Evolutionary conservation across 2,888 invertebrate genomes (phyloP).

Genomic region (Drosophila hamatofila): DNA sequence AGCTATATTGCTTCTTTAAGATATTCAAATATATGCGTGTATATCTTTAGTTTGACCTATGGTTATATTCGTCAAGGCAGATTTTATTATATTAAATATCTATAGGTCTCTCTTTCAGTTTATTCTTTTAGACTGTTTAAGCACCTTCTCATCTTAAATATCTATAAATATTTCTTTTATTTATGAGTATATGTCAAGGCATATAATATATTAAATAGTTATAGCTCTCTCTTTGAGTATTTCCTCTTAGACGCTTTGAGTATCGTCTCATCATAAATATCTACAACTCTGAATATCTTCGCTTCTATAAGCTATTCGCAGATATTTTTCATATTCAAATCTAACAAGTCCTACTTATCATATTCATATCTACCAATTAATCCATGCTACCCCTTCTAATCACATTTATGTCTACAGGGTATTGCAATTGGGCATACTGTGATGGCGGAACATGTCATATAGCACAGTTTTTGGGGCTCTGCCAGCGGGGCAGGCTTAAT

Average conservation of each 20-base stretch:
- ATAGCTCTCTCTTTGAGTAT: too few relatives aligned
- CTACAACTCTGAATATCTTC: not conserved
- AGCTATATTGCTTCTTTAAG: too few relatives aligned
- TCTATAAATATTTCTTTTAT: too few relatives aligned
- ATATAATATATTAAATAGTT: too few relatives aligned
- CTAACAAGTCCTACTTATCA: not conserved
- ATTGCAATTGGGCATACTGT: slow-evolving; percentile 15
- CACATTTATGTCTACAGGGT: slow-evolving; percentile 9
- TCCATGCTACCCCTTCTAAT: not conserved
- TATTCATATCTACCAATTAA: not conserved
- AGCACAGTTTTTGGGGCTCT: slow-evolving; percentile 37
- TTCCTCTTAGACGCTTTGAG: too few relatives aligned
- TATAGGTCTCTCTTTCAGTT: not conserved
- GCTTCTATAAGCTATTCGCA: not conserved
- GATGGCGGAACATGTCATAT: slow-evolving; percentile 27
- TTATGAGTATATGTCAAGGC: too few relatives aligned
- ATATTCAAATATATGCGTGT: not conserved
- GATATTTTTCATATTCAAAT: not conserved
- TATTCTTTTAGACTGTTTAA: too few relatives aligned
- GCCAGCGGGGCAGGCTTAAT: slow-evolving; percentile 44
- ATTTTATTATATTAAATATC: not conserved
- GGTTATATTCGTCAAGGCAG: not conserved
- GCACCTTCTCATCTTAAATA: too few relatives aligned
- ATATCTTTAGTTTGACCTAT: not conserved
- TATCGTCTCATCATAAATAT: too few relatives aligned